A percentile compares a stretch with the other conserved stretches of the same genome.
phyloP scores from a whole-genome alignment of 2,888 invertebrate genomes.

The Dryococelus australis region DNA sequence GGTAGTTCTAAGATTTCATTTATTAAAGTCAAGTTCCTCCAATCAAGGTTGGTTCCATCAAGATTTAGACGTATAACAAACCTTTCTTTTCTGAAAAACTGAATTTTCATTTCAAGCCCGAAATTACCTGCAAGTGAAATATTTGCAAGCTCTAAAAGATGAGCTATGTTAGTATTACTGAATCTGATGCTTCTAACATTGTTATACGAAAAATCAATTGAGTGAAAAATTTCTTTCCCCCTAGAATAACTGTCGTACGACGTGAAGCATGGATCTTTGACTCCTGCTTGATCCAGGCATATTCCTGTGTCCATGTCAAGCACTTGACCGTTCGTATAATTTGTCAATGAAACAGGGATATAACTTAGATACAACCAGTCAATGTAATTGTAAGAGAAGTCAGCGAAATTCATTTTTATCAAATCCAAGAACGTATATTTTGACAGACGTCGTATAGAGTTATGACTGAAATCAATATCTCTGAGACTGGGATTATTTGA shows the following conservation, averaged over 20 bases:
- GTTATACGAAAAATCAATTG: not conserved
- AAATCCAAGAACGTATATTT: not conserved
- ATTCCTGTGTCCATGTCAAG: not conserved
- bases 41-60: not conserved
- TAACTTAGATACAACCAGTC: not conserved
- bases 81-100: not conserved
- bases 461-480: not conserved
- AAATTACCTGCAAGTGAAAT: slow-evolving; percentile 5
- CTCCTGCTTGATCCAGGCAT: not conserved
- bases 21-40: not conserved
- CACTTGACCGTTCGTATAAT: not conserved
- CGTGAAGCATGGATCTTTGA: not conserved
- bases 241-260: not conserved
- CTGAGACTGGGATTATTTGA: not conserved
- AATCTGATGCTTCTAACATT: not conserved
- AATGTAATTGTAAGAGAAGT: not conserved
- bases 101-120: not conserved
- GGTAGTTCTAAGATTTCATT: slow-evolving; percentile 2
- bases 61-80: not conserved
- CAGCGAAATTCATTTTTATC: not conserved
- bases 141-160: not conserved
- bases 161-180: not conserved
- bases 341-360: not conserved
- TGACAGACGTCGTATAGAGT: not conserved
- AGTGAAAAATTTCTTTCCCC: not conserved